phyloP scores from a whole-genome alignment of 2,888 invertebrate genomes.

The Thera obeliscata region DNA sequence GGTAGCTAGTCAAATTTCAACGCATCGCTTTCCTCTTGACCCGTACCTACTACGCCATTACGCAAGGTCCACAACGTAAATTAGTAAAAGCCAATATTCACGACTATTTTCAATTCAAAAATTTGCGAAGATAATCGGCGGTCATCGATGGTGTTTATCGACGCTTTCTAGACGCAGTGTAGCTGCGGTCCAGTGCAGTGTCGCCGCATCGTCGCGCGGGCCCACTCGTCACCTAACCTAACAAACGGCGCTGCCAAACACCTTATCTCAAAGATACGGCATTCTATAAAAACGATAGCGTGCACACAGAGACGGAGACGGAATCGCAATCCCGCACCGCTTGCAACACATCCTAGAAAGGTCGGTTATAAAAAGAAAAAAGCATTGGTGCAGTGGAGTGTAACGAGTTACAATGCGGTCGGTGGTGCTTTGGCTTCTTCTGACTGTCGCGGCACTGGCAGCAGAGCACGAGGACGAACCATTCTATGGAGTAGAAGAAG shows the following conservation, averaged over 20 bases:
- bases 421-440: conserved; percentile 55
- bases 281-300: conserved; percentile 55
- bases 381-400: conserved; percentile 55
- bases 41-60: conserved; percentile 48
- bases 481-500: conserved; percentile 28
- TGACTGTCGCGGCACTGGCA: conserved; percentile 58
- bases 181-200: conserved; percentile 53
- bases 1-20: conserved; percentile 31
- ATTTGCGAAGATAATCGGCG: conserved; percentile 66
- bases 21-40: conserved; percentile 22
- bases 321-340: conserved; percentile 47
- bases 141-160: conserved; percentile 59
- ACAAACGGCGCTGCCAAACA: conserved; percentile 37
- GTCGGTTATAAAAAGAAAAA: conserved; percentile 75
- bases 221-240: conserved; percentile 59
- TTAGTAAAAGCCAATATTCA: conserved; percentile 63
- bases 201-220: conserved; percentile 55
- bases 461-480: conserved; percentile 22
- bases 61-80: conserved; percentile 53
- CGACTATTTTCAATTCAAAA: conserved; percentile 71
- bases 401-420: conserved; percentile 60
- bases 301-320: conserved; percentile 13
- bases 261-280: conserved; percentile 44
- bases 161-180: conserved; percentile 68
- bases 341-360: conserved; percentile 69